Conservation (phyloP, 2,113 vertebrate species). For the Laterallus jamaicensis region DNA sequence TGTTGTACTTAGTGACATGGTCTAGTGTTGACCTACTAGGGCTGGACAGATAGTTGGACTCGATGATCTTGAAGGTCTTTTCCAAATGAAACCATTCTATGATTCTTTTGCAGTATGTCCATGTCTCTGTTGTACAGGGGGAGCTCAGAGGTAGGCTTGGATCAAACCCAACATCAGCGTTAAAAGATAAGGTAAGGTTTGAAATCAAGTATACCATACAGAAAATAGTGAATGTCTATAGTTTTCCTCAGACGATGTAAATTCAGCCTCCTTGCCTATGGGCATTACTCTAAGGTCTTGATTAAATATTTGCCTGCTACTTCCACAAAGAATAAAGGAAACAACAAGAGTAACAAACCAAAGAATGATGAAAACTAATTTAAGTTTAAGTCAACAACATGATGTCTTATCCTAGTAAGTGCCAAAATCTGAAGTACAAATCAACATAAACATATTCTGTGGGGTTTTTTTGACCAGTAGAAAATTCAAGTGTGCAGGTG, state of each 20-base stretch:
- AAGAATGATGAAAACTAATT: not conserved
- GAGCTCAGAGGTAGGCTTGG: not conserved
- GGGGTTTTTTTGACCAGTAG: not conserved
- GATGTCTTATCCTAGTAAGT: not conserved
- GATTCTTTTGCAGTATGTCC: not conserved
- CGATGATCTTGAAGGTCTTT: too few relatives aligned
- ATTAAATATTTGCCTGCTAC: not conserved
- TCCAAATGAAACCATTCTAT: too few relatives aligned
- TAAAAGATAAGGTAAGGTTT: not conserved
- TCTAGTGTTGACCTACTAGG: too few relatives aligned
- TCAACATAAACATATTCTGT: not conserved
- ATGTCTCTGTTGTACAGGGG: not conserved
- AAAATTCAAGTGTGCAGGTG: not conserved
- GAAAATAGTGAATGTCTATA: not conserved
- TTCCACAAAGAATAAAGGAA: not conserved
- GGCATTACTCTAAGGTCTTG: not conserved
- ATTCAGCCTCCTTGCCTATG: not conserved
- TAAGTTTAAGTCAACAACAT: not conserved
- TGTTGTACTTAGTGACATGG: too few relatives aligned
- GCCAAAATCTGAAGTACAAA: not conserved
- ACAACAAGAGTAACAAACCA: fast-evolving
- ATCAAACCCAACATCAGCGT: not conserved
- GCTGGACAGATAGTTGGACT: too few relatives aligned
- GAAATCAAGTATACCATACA: not conserved
- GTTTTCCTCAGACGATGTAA: not conserved